Conservation (phyloP, 1,140 invertebrate species). For the Caenorhabditis briggsae region DNA sequence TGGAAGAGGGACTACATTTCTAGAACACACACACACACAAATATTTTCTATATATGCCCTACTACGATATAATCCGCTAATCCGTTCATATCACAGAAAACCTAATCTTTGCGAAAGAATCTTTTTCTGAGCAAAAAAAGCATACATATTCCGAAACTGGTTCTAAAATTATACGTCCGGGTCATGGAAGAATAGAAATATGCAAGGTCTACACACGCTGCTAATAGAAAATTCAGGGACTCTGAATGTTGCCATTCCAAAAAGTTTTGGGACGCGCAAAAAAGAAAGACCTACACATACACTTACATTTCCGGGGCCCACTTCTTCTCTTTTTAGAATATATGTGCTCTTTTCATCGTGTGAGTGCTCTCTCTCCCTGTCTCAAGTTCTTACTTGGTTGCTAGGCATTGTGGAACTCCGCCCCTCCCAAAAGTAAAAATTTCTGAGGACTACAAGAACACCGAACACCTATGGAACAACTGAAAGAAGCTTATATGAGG, state of each 20-base stretch:
- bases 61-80: conserved; percentile 23
- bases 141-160: no score
- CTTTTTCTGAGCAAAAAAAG: no score
- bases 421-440: neutral
- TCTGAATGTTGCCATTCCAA: conserved; percentile 48
- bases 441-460: neutral
- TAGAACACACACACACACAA: conserved; percentile 9
- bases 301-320: neutral
- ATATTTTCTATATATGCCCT: neutral
- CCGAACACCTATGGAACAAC: neutral
- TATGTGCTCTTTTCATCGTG: conserved; percentile 9
- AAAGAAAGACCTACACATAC: neutral
- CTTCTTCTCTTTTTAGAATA: neutral
- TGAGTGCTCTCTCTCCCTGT: neutral
- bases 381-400: neutral
- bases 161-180: neutral
- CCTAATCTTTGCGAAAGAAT: neutral
- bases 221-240: conserved; percentile 31
- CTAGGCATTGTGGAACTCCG: neutral
- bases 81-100: neutral
- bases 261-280: conserved; percentile 26
- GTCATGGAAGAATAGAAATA: conserved; percentile 1
- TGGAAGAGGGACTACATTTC: neutral
- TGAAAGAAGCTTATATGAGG: neutral
- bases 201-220: conserved; percentile 16